phyloP scores from a whole-genome alignment of 2,797 vertebrate species.

The Acrossocheilus wenchowensis region DNA sequence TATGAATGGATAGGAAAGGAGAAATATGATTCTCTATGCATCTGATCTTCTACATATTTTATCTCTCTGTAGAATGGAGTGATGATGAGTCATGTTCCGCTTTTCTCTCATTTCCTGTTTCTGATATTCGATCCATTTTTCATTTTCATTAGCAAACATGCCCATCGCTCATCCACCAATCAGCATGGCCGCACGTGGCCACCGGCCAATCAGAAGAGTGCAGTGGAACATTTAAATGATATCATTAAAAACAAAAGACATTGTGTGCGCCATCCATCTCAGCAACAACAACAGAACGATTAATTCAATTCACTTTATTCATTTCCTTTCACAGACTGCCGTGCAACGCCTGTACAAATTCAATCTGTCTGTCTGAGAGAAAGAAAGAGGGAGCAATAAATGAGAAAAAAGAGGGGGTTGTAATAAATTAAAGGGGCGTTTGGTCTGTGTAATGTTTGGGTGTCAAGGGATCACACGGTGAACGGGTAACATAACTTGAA shows the following conservation, averaged over 20 bases:
- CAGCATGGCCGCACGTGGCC: not conserved
- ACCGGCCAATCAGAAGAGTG: slow-evolving; percentile 6
- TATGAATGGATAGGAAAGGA: not conserved
- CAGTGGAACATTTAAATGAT: slow-evolving; percentile 26
- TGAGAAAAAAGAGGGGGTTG: slow-evolving; percentile 13
- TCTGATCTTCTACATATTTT: not conserved
- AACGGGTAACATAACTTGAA: slow-evolving; percentile 16
- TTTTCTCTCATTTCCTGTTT: slow-evolving; percentile 67
- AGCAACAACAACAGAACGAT: slow-evolving; percentile 49
- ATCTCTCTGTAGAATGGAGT: not conserved
- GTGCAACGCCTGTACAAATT: slow-evolving; percentile 33
- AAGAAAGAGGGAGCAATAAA: slow-evolving; percentile 32
- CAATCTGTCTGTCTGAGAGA: slow-evolving; percentile 55
- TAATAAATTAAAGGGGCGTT: slow-evolving; percentile 18
- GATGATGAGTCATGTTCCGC: slow-evolving; percentile 51
- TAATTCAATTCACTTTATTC: slow-evolving; percentile 46
- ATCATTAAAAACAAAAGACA: slow-evolving; percentile 57
- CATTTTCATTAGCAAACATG: slow-evolving; percentile 41
- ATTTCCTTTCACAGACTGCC: slow-evolving; percentile 37
- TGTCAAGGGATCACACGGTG: slow-evolving; percentile 29
- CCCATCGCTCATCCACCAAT: slow-evolving; percentile 29
- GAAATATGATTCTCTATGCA: not conserved
- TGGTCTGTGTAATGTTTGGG: slow-evolving; percentile 30
- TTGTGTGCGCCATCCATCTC: slow-evolving; percentile 35
- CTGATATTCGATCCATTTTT: slow-evolving; percentile 74